Percentiles rank a stretch among this genome's conserved stretches.
These are phyloP conservation scores for Cardinalis cardinalis DNA, from an alignment of 2,113 vertebrate species.

Conservation along the genomic window DNA sequence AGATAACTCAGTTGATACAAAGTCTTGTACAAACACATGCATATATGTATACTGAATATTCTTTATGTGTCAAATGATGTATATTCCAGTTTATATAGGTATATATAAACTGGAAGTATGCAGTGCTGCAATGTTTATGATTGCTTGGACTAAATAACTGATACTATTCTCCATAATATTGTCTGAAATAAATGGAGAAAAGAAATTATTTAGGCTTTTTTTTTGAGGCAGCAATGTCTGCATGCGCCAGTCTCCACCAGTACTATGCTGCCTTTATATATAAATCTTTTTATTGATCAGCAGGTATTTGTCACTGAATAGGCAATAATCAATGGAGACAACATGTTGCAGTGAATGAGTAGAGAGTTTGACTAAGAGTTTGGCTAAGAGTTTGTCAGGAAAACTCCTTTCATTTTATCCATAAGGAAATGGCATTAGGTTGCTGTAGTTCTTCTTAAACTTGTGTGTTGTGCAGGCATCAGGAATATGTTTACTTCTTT, in stretches of 20 bases:
- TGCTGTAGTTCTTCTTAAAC: neutral
- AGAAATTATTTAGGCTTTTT: neutral
- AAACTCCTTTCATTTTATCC: neutral
- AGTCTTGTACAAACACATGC: neutral
- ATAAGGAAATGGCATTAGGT: neutral
- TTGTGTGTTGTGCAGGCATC: rapidly evolving
- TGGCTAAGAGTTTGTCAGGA: neutral
- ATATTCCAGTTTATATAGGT: neutral
- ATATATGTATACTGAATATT: neutral
- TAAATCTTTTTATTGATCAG: neutral
- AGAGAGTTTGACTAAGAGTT: neutral
- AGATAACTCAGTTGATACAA: neutral
- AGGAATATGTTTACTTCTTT: neutral
- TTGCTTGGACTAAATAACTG: neutral
- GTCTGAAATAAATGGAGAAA: neutral
- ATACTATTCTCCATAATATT: neutral
- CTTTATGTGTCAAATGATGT: neutral
- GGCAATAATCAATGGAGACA: neutral
- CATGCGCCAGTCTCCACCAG: neutral
- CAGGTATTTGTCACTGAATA: neutral
- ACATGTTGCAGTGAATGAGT: neutral
- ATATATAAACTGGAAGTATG: neutral
- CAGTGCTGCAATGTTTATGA: neutral
- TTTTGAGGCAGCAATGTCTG: neutral
- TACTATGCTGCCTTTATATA: neutral